Evolutionary conservation across 2,888 invertebrate species (phyloP), one percentile per base, ranked within the genome.

Genomic region (Busseola fusca): DNA sequence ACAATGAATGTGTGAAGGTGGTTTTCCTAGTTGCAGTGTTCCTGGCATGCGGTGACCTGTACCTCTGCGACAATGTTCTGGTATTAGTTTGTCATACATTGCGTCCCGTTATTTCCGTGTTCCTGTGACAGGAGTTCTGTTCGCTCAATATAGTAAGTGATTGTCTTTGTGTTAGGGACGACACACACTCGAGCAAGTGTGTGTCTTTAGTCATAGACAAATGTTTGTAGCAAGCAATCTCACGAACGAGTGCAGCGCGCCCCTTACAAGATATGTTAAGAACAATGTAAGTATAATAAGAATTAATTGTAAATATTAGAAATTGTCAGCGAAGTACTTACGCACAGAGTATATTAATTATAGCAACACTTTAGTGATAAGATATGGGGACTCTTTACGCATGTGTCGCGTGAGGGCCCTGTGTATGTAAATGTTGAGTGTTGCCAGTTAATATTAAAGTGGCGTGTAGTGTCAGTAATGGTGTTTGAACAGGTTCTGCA

Each of bases 261-360:
- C 42, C 42, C 34, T 16, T 14, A 4, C 16, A 16, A 16, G 37
- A 9, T 62, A 18, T 25, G 34, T 59, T 54, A 48, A 59, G 48
- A 75, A 74, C 63, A 67, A 74, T 45, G 42, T 60, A 25, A 45
- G 27, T 42, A 0, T 21, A 30, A 30, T 72, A 48, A 56, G 16
- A 48, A 27, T 45, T n/a, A 56, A n/a, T 37, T 75, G 70, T 76
- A 69, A 34, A 74, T 74, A 75, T 40, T 66, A 74, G 74, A 16
- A 25, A 10, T 34, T 14, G 54, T 59, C 18, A 42, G 18, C 27
- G 56, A 14, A 66, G 64, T 64, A 76, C 76, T 76, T 76, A 60
- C 76, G 54, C 58, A 59, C 64, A 64, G 14, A n/a, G 21, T 40
- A 9, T 21, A 10, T 40, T 40, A 40, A 6, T 34, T 5, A 34